Evolutionary conservation across 2,888 invertebrate species (phyloP), one percentile per base, ranked within the genome.

Genomic region (Xylota sylvarum): DNA sequence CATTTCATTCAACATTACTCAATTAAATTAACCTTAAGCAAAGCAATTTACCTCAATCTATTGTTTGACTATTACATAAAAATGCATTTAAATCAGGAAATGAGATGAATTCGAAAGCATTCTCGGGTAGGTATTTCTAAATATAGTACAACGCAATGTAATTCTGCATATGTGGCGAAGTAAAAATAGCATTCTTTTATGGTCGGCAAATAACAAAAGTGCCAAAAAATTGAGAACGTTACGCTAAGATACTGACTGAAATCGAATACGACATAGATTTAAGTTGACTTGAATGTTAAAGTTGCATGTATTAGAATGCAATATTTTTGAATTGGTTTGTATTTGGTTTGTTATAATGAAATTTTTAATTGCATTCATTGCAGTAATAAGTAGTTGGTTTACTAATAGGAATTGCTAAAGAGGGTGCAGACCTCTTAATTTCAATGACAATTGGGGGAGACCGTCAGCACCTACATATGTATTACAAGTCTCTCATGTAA

Each of bases 161-260:
- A 79, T 72, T 84, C 58, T 84, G 83, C 83, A 79, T 84, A 79
- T 84, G 83, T 73, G 73, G 79, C 62, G 30, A 79, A 32, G 52
- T 84, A 79, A 73, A 84, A 84, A 84, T 84, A 84, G 83, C 37
- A 30, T 46, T 72, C 78, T 67, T 84, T 69, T 84, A 73, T 73
- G 83, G 83, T 84, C 50, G 79, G 73, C 73, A 79, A 79, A 84
- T 79, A 79, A 67, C 67, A 84, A 84, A 79, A 79, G 72, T 84
- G 83, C 79, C 83, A 84, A 79, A 65, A 72, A 32, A 14, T 64
- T 19, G 10, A 50, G 30, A 70, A 32, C 76, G 35, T 30, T 46
- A 12, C 27, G 77, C 9, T 19, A 32, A 50, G 40, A 23, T 73
- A 79, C 37, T 84, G 78, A 79, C 32, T 84, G 83, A 84, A 84